Base-by-base conservation (phyloP, 2,113 vertebrate species). In the Mystacornis crossleyi region DNA sequence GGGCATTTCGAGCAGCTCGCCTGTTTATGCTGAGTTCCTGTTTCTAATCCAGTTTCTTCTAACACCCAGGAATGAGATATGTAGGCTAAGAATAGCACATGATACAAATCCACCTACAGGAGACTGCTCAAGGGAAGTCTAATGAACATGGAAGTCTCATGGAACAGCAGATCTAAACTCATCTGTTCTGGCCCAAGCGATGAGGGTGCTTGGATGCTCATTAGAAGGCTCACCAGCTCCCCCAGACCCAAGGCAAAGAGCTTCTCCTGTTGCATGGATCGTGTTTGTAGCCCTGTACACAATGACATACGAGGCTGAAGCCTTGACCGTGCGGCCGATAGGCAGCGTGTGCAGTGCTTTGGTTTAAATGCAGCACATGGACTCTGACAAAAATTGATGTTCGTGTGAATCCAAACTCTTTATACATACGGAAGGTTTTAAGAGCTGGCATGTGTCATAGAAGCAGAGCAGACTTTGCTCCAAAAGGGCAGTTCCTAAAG, bases 1-100 rank as follows among this genome's bases (percentile, higher is more conserved):
- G 33, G 21, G 24, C 81, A 45, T 61, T 86, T 69, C 0, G 0
- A 71, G 60, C 1, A 4, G 47, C 48, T 78, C 0, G 0, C 16
- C 51, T 81, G 40, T 69, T 93, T 72, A 58, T 54, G 58, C 87
- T 62, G 70, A 93, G 66, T 61, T 75, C 70, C 71, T 75, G 17
- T 47, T 93, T 93, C 85, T 85, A 82, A 89, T 28, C 74, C 78
- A 93, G 81, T 42, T 89, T 75, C 62, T 82, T 72, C 4, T 80
- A 72, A 54, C 81, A 83, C 60, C 71, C 74, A 69, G 54, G 88
- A 93, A 91, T 70, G 25, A 85, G 66, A 75, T 40, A n/a, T 6
- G 21, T 60, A 45, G 18, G 61, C 79, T 91, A 93, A 86, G 50
- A 91, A 45, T 38, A 77, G 55, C 31, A 11, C 9, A 19, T 18